Evolutionary conservation across 2,113 vertebrate genomes (phyloP).

Genomic region (Phycodurus eques): DNA sequence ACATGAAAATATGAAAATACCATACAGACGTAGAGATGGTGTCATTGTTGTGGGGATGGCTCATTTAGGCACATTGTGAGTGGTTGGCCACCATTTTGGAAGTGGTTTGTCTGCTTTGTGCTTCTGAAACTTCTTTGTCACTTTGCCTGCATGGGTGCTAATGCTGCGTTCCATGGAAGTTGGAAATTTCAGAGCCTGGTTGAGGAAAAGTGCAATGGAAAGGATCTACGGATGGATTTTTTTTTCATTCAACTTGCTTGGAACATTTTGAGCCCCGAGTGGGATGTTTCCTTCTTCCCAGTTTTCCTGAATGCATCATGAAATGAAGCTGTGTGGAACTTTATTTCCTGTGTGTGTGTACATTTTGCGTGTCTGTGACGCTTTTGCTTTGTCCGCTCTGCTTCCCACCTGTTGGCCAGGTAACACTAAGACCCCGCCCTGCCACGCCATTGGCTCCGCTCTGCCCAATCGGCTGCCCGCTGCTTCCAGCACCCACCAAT

Average conservation of each 20-base stretch:
- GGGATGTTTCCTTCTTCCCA: neutral
- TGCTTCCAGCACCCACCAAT: neutral
- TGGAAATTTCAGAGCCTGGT: neutral
- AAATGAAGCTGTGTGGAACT: neutral
- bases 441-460: conserved; percentile 6
- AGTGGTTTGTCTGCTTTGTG: neutral
- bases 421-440: conserved; percentile 2
- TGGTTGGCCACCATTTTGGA: neutral
- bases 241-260: neutral
- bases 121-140: neutral
- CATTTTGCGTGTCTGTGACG: neutral
- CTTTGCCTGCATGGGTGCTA: neutral
- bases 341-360: too few species aligned
- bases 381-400: conserved; percentile 10
- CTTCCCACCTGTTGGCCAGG: conserved; percentile 9
- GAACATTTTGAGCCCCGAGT: neutral
- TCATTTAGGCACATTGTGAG: too few species aligned
- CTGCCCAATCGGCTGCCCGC: neutral
- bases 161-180: neutral
- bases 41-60: too few species aligned
- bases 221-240: neutral
- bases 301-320: neutral
- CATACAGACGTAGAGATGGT: too few species aligned
- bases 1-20: too few species aligned
- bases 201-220: neutral